Evolutionary conservation across 2,888 invertebrate genomes (phyloP).

Genomic region (Diploptera punctata): DNA sequence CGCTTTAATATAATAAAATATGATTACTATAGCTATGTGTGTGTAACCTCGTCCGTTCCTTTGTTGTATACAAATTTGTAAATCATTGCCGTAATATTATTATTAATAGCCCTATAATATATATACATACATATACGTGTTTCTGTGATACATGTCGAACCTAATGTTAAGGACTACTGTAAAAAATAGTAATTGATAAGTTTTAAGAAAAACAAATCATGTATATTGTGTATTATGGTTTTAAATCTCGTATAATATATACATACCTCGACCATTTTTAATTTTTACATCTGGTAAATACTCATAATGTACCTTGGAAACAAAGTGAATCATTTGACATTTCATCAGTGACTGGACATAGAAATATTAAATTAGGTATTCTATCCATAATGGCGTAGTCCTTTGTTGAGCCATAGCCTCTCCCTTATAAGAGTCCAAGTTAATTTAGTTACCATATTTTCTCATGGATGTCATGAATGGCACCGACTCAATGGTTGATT

Average conservation of each 20-base stretch:
- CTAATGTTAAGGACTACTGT: constrained; percentile 32
- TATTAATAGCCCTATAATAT: too few relatives aligned
- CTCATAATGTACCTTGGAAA: constrained; percentile 19
- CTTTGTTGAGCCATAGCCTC: too few relatives aligned
- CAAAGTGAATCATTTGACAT: too few relatives aligned
- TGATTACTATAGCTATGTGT: constrained; percentile 35
- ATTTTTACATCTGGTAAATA: constrained; percentile 22
- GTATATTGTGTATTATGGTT: constrained; percentile 30
- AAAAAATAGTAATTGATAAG: constrained; percentile 29
- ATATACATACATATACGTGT: constrained; percentile 37
- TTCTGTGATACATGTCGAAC: constrained; percentile 44
- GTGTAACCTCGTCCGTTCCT: constrained; percentile 33
- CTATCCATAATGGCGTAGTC: too few relatives aligned
- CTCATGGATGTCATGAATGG: too few relatives aligned
- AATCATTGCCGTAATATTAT: constrained; percentile 30
- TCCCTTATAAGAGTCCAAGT: too few relatives aligned
- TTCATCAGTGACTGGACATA: too few relatives aligned
- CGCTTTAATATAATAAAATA: constrained; percentile 31
- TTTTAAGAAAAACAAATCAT: constrained; percentile 25
- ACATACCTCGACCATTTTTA: constrained; percentile 33
- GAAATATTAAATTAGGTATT: too few relatives aligned
- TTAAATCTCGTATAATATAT: constrained; percentile 32
- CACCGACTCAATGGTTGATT: too few relatives aligned
- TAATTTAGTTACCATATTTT: too few relatives aligned
- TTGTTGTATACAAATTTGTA: constrained; percentile 39